These are phyloP conservation scores for Mastomys natalensis DNA, from an alignment of 2,113 vertebrate species.

Conservation along the genomic window DNA sequence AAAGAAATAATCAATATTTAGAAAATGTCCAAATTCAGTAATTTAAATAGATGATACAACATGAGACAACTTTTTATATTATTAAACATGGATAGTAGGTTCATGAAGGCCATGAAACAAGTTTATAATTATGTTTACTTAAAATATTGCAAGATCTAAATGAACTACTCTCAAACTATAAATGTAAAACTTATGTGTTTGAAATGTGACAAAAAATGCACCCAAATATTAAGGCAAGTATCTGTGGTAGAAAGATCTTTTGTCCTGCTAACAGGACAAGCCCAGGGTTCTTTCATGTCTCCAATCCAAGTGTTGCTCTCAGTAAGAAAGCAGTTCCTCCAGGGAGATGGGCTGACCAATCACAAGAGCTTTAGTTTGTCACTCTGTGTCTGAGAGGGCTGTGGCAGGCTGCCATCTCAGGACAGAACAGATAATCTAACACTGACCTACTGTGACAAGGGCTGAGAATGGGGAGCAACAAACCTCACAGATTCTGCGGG, in stretches of 20 bases:
- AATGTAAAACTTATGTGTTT: not conserved
- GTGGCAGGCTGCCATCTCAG: not conserved
- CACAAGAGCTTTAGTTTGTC: not conserved
- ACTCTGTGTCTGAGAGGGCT: not conserved
- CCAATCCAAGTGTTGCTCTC: no score
- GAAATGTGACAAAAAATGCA: not conserved
- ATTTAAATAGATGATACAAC: no score
- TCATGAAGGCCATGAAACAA: no score
- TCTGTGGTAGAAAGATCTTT: not conserved
- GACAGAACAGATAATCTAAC: not conserved
- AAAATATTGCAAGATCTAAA: not conserved
- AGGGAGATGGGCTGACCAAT: not conserved
- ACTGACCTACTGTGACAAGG: not conserved
- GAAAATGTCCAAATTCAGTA: not conserved
- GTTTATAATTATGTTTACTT: no score
- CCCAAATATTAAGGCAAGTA: not conserved
- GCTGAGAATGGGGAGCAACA: not conserved
- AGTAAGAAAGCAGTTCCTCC: not conserved
- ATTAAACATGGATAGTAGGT: no score
- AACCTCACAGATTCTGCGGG: not conserved
- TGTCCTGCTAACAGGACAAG: no score
- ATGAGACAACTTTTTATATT: no score
- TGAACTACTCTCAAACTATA: no score
- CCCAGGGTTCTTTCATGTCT: no score
- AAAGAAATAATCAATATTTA: not conserved